phyloP scores from a whole-genome alignment of 2,888 invertebrate species.

The Uloborus plumipes region DNA sequence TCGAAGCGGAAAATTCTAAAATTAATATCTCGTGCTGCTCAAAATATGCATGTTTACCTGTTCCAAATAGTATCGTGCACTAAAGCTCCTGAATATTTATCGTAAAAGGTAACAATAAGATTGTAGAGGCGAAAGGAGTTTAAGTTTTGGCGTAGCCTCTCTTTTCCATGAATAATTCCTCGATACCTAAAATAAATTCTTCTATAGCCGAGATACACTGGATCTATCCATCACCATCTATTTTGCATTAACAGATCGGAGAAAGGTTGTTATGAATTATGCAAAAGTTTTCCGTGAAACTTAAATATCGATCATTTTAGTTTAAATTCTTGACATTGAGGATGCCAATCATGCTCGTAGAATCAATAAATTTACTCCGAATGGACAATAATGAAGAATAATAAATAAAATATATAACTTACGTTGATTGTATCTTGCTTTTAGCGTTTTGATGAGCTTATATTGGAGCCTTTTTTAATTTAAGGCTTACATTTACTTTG shows the following conservation, averaged over 20 bases:
- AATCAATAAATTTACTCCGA: too few relatives aligned
- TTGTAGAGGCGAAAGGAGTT: constrained; percentile 4
- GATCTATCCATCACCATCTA: constrained; percentile 58
- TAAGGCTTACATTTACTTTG: too few relatives aligned
- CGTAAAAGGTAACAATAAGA: constrained; percentile 15
- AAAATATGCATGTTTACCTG: background rate
- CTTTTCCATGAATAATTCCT: constrained; percentile 50
- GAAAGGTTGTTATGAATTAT: constrained; percentile 56
- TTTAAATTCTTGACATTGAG: constrained; percentile 25
- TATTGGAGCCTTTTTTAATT: too few relatives aligned
- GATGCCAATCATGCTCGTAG: constrained; percentile 30
- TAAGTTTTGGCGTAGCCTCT: constrained; percentile 11
- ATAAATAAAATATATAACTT: background rate
- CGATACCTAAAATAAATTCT: constrained; percentile 36
- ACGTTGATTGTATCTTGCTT: too few relatives aligned
- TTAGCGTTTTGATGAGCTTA: too few relatives aligned
- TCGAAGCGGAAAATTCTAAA: too few relatives aligned
- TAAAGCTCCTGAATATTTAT: constrained; percentile 36
- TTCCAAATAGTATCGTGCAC: background rate
- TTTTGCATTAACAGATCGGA: constrained; percentile 56
- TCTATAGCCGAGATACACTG: constrained; percentile 15
- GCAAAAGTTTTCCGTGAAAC: constrained; percentile 42
- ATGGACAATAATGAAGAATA: background rate
- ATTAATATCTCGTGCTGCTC: too few relatives aligned
- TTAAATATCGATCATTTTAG: constrained; percentile 54